Conservation (phyloP, 2,113 vertebrate species). For the Erythrolamprus reginae region DNA sequence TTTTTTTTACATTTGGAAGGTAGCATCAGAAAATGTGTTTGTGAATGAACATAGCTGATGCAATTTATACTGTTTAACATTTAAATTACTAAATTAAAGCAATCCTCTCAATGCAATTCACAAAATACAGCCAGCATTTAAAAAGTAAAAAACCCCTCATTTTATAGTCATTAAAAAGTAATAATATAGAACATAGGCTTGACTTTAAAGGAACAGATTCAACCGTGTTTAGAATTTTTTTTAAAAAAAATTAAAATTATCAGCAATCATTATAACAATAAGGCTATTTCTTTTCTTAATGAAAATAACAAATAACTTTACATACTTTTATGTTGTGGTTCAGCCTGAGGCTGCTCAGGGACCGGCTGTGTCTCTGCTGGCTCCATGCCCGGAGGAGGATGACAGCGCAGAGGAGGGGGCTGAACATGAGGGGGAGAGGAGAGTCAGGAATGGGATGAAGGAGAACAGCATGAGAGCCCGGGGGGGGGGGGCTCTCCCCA, state of each 20-base stretch:
- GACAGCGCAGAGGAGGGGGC: too few relatives aligned
- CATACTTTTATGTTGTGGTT: too few relatives aligned
- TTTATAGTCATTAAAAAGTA: not conserved
- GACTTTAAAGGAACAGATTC: not conserved
- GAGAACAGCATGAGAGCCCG: too few relatives aligned
- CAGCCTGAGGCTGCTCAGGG: too few relatives aligned
- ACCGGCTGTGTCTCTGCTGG: too few relatives aligned
- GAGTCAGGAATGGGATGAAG: too few relatives aligned
- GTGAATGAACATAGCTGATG: not conserved
- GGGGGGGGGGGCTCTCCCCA: too few relatives aligned
- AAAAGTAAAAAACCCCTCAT: not conserved
- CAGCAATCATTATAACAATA: not conserved
- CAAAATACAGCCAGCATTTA: not conserved
- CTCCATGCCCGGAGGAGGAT: too few relatives aligned
- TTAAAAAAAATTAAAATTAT: not conserved
- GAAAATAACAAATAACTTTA: not conserved
- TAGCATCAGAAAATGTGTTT: not conserved
- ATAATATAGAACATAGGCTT: not conserved
- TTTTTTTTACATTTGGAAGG: not conserved
- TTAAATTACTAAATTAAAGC: not conserved
- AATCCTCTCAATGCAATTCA: not conserved
- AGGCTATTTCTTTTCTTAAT: not conserved
- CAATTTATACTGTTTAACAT: not conserved
- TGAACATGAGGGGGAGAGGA: too few relatives aligned
- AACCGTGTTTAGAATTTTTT: not conserved